Evolutionary conservation across 1,140 invertebrate genomes (phyloP).

Genomic region (Leguminivora glycinivorella): DNA sequence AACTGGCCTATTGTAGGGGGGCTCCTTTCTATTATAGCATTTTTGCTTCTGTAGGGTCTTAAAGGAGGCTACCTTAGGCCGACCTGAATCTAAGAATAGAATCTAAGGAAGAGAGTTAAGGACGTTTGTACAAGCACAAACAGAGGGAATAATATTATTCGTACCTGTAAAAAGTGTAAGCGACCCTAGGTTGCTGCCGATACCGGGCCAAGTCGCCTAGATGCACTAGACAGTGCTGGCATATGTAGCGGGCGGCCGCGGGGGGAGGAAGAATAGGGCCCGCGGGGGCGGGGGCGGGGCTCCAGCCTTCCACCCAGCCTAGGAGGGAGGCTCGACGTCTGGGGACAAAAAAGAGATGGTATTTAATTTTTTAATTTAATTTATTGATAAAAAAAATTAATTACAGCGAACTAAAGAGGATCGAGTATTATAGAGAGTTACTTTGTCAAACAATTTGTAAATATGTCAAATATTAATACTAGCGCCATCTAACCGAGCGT

Average conservation of each 20-base stretch:
- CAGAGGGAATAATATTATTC: background rate
- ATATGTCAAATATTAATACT: too few relatives aligned
- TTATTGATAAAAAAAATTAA: too few relatives aligned
- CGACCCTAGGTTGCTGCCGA: constrained; percentile 87
- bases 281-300: constrained; percentile 41
- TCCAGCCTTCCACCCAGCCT: constrained; percentile 62
- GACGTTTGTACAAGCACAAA: background rate
- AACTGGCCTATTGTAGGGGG: too few relatives aligned
- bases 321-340: constrained; percentile 64
- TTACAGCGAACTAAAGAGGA: too few relatives aligned
- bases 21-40: too few relatives aligned
- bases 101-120: too few relatives aligned
- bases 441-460: too few relatives aligned
- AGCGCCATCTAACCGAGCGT: too few relatives aligned
- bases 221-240: constrained; percentile 92
- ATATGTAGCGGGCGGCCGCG: constrained; percentile 89
- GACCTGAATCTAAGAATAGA: too few relatives aligned
- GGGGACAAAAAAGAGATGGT: constrained; percentile 7
- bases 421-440: background rate
- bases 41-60: too few relatives aligned
- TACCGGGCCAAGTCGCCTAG: constrained; percentile 92
- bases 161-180: constrained; percentile 88
- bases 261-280: constrained; percentile 79
- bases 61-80: too few relatives aligned
- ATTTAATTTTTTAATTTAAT: too few relatives aligned